Conservation (phyloP, 2,113 vertebrate genomes). For the Alaudala cheleensis region DNA sequence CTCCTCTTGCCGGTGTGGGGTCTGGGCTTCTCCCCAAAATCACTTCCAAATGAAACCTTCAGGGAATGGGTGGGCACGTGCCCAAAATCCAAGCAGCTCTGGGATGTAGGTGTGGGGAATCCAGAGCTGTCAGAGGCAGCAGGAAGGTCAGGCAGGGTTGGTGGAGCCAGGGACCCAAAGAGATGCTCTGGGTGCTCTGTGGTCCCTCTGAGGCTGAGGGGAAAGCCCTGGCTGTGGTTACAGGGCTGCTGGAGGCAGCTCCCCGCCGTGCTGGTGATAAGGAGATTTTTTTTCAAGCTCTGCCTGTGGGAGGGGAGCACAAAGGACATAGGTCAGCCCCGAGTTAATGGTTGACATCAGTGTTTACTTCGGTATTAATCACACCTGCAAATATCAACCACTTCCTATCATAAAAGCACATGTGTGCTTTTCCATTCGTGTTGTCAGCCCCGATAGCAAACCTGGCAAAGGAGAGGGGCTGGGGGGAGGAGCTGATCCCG, state of each 20-base stretch:
- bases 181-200: rapidly evolving
- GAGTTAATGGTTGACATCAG: conserved; percentile 51
- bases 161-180: background rate
- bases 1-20: background rate
- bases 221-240: rapidly evolving
- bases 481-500: background rate
- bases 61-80: background rate
- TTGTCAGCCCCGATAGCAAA: background rate
- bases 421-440: background rate
- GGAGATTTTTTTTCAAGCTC: background rate
- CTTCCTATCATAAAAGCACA: background rate
- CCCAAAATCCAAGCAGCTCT: background rate
- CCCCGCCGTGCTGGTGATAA: rapidly evolving
- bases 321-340: background rate
- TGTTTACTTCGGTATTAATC: background rate
- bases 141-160: background rate
- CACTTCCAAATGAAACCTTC: background rate
- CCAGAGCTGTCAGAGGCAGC: background rate
- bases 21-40: background rate
- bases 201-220: rapidly evolving
- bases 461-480: background rate
- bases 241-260: background rate
- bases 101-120: background rate
- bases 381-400: background rate
- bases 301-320: background rate